Base-by-base conservation (phyloP, 92 coral and sea anemone species). In the Epizoanthus ramosus region DNA sequence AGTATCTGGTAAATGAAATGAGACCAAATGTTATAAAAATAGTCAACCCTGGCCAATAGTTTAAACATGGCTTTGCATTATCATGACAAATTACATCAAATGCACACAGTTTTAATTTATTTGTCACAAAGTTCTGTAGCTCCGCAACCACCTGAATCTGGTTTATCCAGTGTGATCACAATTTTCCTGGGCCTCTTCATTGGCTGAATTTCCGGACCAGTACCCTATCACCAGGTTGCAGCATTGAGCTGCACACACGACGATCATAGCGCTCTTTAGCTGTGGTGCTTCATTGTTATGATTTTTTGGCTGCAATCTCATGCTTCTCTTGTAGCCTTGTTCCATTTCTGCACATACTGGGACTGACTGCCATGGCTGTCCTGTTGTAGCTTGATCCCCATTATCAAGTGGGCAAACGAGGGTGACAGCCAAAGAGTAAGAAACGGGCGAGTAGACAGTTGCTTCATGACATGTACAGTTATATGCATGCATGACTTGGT, bases 391-490 rank as follows among this genome's bases (percentile, higher is more conserved):
- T 77, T 71, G 2, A 54, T 59, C 28, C 57, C 83, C 21, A 77
- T 57, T 43, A 77, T 57, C 41, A 77, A 24, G 63, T 56, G 6
- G 83, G 90, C 15, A 81, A 58, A 6, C 84, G 24, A 65, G 90
- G 90, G 15, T 84, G 79, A 5, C 84, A 74, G 6, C 87, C 87
- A 59, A 87, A 87, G 22, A 87, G 80, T 21, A 87, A 64, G 82
- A 63, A 58, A 87, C 73, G 14, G 90, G 90, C 28, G 90, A 22
- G 57, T 57, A 88, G 22, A 88, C 91, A 0, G 91, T 83, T 14
- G 70, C 68, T 67, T 83, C 91, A 68, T 88, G 91, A 72, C 81
- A 31, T 19, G 89, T 86, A 71, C 85, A 85, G 79, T 85, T 87
- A 71, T 87, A 83, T 5, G 84, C 87, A 19, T 87, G 87, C 5